These are phyloP conservation scores for Coenonympha arcania DNA, from an alignment of 2,888 invertebrate species.

Conservation along the genomic window DNA sequence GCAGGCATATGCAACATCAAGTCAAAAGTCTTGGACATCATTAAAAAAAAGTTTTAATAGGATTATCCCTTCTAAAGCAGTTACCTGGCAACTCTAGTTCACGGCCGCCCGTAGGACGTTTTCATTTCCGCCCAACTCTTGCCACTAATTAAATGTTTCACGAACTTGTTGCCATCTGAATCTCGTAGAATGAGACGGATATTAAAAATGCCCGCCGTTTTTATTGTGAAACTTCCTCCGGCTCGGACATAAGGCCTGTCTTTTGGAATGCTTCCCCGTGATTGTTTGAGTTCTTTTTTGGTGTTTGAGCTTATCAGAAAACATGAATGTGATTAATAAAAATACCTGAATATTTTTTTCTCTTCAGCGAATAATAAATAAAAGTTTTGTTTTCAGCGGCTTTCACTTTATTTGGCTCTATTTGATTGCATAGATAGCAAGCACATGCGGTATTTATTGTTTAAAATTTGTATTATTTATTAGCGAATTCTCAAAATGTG, in stretches of 20 bases:
- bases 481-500: no score
- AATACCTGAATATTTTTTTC: no score
- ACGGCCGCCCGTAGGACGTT: slow-evolving; percentile 41
- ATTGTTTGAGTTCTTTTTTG: slow-evolving; percentile 7
- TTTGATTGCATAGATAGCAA: no score
- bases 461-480: no score
- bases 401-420: no score
- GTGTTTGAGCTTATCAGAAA: neutral
- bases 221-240: slow-evolving; percentile 52
- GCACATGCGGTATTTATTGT: no score
- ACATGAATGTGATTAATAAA: no score
- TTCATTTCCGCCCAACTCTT: slow-evolving; percentile 52
- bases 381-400: no score
- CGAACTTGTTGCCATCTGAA: slow-evolving; percentile 56
- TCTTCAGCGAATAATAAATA: no score
- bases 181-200: slow-evolving; percentile 50
- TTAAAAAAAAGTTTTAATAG: neutral
- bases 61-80: neutral
- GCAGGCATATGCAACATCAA: no score
- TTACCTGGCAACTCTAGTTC: slow-evolving; percentile 2
- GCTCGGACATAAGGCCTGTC: slow-evolving; percentile 35
- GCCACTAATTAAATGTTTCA: slow-evolving; percentile 61
- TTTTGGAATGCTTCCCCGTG: slow-evolving; percentile 27
- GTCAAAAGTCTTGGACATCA: neutral
- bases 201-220: slow-evolving; percentile 53